Evolutionary conservation across 1,140 invertebrate genomes (phyloP).

Genomic region (Babylonia areolata): DNA sequence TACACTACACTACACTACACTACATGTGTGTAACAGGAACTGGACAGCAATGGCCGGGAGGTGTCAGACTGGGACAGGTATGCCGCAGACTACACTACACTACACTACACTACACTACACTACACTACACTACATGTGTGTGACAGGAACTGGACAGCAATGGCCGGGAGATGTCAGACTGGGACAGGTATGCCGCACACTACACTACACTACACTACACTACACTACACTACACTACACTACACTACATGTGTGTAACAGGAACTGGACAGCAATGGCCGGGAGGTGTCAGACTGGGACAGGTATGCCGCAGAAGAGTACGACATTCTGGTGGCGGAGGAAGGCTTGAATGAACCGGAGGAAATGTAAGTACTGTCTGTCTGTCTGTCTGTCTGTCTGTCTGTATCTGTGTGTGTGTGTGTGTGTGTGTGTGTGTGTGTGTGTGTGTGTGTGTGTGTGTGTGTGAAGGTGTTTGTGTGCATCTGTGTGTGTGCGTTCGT

Average conservation of each 20-base stretch:
- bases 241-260: too few relatives aligned
- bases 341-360: constrained; percentile 90
- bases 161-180: constrained; percentile 93
- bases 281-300: constrained; percentile 98
- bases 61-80: constrained; percentile 99
- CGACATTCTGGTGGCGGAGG: constrained; percentile 95
- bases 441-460: constrained; percentile 14
- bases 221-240: too few relatives aligned
- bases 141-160: constrained; percentile 80
- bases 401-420: constrained; percentile 4
- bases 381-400: not conserved
- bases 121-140: too few relatives aligned
- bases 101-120: too few relatives aligned
- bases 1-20: too few relatives aligned
- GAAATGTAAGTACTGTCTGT: constrained; percentile 76
- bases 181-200: constrained; percentile 98
- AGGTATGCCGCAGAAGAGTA: constrained; percentile 98
- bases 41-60: too few relatives aligned
- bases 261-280: constrained; percentile 82
- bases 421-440: not conserved
- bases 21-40: too few relatives aligned
- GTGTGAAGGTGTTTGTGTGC: not conserved
- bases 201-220: too few relatives aligned
- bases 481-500: not conserved
- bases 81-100: too few relatives aligned